phyloP scores from a whole-genome alignment of 2,797 vertebrate species.

The Pelochelys cantorii region DNA sequence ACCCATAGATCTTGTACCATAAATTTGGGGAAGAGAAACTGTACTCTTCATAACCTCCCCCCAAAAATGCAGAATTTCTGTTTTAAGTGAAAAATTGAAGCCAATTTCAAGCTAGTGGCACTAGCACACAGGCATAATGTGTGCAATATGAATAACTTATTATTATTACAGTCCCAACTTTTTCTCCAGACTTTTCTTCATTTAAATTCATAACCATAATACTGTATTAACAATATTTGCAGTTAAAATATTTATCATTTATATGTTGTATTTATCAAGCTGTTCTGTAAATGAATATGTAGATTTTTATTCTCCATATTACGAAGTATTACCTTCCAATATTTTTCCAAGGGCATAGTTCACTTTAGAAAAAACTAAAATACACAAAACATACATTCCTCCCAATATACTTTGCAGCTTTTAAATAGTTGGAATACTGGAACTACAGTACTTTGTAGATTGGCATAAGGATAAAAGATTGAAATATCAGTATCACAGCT shows the following conservation, averaged over 20 bases:
- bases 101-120: background rate
- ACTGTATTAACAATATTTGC: background rate
- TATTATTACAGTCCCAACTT: background rate
- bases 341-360: background rate
- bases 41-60: background rate
- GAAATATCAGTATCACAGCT: rapidly evolving
- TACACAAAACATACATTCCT: rapidly evolving
- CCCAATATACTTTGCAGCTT: background rate
- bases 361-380: background rate
- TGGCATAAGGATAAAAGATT: background rate
- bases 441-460: background rate
- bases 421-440: background rate
- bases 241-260: background rate
- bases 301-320: background rate
- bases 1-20: background rate
- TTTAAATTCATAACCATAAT: background rate
- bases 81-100: background rate
- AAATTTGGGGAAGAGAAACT: too few relatives aligned
- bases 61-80: rapidly evolving
- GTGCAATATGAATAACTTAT: background rate
- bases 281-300: background rate
- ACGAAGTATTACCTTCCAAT: background rate
- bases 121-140: too few relatives aligned
- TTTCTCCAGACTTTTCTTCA: background rate
- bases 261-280: background rate